Evolutionary conservation across 2,797 vertebrate genomes (phyloP).

Genomic region (Myotis pilosus): DNA sequence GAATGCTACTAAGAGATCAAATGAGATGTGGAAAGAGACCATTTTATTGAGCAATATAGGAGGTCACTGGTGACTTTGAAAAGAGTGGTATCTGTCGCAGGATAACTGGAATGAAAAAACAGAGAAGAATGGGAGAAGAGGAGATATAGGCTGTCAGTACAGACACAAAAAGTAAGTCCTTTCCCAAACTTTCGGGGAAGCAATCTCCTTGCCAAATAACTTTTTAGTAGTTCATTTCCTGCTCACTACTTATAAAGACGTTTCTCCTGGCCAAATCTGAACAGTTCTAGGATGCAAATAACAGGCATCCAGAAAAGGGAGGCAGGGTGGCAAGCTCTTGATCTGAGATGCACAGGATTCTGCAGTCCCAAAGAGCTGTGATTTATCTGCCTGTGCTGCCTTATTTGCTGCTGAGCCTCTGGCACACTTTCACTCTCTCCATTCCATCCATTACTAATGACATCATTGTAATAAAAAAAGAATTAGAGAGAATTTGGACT

Average conservation of each 20-base stretch:
- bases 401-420: background rate
- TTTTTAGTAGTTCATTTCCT: constrained; percentile 47
- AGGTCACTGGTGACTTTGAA: background rate
- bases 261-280: constrained; percentile 16
- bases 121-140: background rate
- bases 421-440: background rate
- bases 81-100: background rate
- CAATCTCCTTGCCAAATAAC: constrained; percentile 12
- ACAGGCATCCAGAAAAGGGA: background rate
- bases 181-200: constrained; percentile 34
- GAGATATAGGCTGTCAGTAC: background rate
- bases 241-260: constrained; percentile 36
- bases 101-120: background rate
- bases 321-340: background rate
- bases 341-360: background rate
- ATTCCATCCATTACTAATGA: constrained; percentile 45
- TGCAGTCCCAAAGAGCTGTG: background rate
- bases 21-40: background rate
- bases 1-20: background rate
- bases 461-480: constrained; percentile 13
- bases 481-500: constrained; percentile 35
- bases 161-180: background rate
- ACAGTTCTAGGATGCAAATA: constrained; percentile 3
- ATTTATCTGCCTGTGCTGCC: background rate
- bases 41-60: background rate